These are phyloP conservation scores for Pentalonia nigronervosa DNA, from an alignment of 1,140 invertebrate species.

Conservation along the genomic window DNA sequence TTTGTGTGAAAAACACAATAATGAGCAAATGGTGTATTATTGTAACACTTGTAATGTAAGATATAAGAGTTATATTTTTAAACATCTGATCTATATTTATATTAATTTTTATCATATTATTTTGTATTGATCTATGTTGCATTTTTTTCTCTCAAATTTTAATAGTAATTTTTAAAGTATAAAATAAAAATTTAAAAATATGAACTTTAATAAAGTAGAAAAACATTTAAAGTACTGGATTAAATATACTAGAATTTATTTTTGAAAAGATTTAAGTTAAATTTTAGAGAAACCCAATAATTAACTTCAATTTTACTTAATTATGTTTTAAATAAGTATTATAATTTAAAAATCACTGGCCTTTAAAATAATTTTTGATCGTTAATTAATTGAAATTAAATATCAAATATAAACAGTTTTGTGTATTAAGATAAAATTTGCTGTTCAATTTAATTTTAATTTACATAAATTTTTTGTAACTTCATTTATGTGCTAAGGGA, in stretches of 20 bases:
- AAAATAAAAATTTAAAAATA: too few species aligned
- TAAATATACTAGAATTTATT: not conserved
- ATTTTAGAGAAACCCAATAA: not conserved
- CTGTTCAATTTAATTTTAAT: not conserved
- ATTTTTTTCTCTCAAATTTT: not conserved
- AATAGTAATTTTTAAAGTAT: too few species aligned
- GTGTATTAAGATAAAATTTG: too few species aligned
- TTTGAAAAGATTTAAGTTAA: too few species aligned
- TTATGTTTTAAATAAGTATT: not conserved
- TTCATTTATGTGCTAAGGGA: too few species aligned
- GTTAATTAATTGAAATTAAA: not conserved
- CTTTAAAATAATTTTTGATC: not conserved
- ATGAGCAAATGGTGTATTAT: constrained; percentile 82
- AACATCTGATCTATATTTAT: not conserved
- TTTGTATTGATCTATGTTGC: not conserved
- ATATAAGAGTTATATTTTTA: not conserved
- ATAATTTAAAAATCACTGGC: not conserved
- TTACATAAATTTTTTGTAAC: too few species aligned
- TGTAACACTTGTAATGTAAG: constrained; percentile 81
- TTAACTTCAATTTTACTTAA: not conserved
- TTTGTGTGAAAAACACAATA: constrained; percentile 77
- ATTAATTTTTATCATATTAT: too few species aligned
- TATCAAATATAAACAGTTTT: too few species aligned
- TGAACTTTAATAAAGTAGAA: too few species aligned
- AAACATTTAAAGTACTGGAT: too few species aligned